Conservation (phyloP, 2,888 invertebrate species). For the Callimorpha dominula region DNA sequence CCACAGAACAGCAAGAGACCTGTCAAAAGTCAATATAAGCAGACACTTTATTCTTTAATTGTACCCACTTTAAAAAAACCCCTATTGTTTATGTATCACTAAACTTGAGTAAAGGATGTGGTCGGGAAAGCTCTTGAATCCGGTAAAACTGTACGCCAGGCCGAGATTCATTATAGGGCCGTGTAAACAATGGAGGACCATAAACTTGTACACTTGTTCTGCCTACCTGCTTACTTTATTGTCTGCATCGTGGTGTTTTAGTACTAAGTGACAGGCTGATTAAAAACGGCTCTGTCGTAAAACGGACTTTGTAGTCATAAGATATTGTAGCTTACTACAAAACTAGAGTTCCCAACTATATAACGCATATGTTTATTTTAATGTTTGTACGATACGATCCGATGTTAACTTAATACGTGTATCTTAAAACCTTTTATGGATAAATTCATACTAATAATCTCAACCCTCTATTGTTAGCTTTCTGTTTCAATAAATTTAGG, state of each 20-base stretch:
- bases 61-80: conserved; percentile 16
- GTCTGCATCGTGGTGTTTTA: conserved; percentile 41
- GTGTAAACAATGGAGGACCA: conserved; percentile 61
- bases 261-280: conserved; percentile 19
- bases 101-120: conserved; percentile 46
- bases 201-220: conserved; percentile 65
- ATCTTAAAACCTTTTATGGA: no score
- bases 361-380: neutral
- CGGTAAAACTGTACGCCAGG: conserved; percentile 58
- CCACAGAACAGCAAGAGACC: neutral
- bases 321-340: neutral
- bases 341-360: neutral
- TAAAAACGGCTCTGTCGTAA: conserved; percentile 20
- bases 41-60: conserved; percentile 20
- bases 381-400: neutral
- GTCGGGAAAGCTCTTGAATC: conserved; percentile 53
- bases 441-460: no score
- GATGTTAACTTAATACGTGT: neutral
- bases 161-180: conserved; percentile 56
- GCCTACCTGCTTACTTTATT: conserved; percentile 49
- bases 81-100: conserved; percentile 45
- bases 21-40: neutral
- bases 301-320: neutral
- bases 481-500: neutral
- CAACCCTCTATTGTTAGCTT: no score